Conservation (phyloP, 2,797 vertebrate species). For the Megaceryle alcyon region DNA sequence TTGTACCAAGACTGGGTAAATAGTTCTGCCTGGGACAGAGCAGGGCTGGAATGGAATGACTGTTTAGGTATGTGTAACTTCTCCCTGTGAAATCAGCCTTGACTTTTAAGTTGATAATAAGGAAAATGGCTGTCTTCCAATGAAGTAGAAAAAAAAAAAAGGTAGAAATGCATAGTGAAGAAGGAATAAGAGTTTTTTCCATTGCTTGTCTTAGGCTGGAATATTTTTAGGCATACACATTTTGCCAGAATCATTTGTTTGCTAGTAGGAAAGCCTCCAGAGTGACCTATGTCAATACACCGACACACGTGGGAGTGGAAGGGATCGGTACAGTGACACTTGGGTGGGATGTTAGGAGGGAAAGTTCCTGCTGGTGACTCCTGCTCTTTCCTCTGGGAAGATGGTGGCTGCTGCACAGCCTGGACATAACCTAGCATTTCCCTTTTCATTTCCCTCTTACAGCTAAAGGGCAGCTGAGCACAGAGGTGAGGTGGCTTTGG, state of each 20-base stretch:
- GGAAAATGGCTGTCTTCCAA: neutral
- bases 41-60: neutral
- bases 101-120: neutral
- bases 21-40: neutral
- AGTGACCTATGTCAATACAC: neutral
- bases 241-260: neutral
- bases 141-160: neutral
- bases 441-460: neutral
- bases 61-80: fast-evolving
- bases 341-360: neutral
- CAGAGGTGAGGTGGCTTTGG: neutral
- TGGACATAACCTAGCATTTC: neutral
- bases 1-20: neutral
- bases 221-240: neutral
- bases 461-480: neutral
- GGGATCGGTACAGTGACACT: neutral
- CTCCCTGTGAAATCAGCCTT: neutral
- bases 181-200: neutral
- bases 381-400: neutral
- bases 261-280: neutral
- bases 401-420: neutral
- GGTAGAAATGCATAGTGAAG: neutral
- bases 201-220: neutral
- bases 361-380: neutral
- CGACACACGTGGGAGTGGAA: fast-evolving